These are phyloP conservation scores for Xenus cinereus DNA, from an alignment of 2,113 vertebrate genomes.

Conservation along the genomic window DNA sequence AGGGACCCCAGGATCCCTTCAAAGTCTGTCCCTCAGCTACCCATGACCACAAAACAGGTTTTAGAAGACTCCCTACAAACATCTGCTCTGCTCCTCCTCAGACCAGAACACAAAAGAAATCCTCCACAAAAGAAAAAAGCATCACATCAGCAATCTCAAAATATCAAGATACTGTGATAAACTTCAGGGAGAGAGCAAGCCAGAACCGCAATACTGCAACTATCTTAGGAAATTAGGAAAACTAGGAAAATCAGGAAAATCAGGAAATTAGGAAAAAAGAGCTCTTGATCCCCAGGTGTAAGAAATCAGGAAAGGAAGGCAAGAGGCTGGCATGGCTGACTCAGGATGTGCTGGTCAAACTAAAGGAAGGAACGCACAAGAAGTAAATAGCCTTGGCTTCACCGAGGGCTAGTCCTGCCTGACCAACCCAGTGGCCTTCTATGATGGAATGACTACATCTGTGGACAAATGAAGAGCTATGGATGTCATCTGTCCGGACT, in stretches of 20 bases:
- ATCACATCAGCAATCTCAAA: neutral
- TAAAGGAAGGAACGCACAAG: neutral
- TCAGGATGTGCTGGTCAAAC: neutral
- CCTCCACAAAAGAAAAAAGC: too few species aligned
- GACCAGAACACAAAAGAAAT: neutral
- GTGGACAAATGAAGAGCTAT: neutral
- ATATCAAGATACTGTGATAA: neutral
- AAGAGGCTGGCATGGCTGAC: neutral
- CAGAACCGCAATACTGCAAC: neutral
- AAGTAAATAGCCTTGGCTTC: neutral
- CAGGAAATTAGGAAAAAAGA: too few species aligned
- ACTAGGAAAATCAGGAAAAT: neutral
- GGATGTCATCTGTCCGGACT: neutral
- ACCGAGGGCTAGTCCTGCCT: neutral
- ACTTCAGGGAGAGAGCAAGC: neutral
- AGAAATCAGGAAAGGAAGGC: neutral
- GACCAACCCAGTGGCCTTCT: neutral
- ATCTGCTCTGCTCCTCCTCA: neutral
- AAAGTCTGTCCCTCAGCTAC: neutral
- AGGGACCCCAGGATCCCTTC: neutral
- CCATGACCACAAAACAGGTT: fast-evolving
- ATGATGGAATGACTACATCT: neutral
- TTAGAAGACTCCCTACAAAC: neutral
- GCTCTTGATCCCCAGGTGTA: neutral
- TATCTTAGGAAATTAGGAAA: neutral